Percentiles rank a stretch among this genome's conserved stretches.
Evolutionary conservation across 2,888 invertebrate species (phyloP).

Genomic region (Drosophila trichaetosa): DNA sequence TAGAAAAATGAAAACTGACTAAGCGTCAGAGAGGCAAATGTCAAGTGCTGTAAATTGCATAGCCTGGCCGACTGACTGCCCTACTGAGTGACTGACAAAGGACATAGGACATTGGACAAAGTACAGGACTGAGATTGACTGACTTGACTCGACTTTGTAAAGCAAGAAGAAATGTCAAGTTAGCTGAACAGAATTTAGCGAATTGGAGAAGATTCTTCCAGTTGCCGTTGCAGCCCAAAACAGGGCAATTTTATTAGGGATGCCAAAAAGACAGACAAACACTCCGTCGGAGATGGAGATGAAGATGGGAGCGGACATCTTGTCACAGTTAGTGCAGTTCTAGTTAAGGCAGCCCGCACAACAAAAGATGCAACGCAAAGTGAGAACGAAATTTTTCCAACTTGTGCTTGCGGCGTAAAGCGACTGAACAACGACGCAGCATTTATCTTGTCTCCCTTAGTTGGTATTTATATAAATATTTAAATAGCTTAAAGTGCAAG

Average conservation of each 20-base stretch:
- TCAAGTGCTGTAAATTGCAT: conserved; percentile 60
- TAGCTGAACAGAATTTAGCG: conserved; percentile 18
- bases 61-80: conserved; percentile 39
- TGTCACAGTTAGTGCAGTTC: conserved; percentile 60
- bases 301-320: conserved; percentile 34
- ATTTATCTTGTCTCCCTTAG: conserved; percentile 27
- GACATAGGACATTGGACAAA: conserved; percentile 29
- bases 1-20: neutral
- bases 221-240: conserved; percentile 1
- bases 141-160: conserved; percentile 31
- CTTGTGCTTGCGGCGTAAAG: neutral
- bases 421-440: conserved; percentile 25
- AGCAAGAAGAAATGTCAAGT: conserved; percentile 40
- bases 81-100: conserved; percentile 26
- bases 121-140: conserved; percentile 11
- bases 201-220: conserved; percentile 14
- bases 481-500: conserved; percentile 54
- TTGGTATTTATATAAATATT: conserved; percentile 52
- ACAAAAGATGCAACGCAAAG: conserved; percentile 59
- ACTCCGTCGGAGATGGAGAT: conserved; percentile 2
- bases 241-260: conserved; percentile 28
- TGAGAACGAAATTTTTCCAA: conserved; percentile 63
- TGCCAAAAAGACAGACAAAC: conserved; percentile 6
- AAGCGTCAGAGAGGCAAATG: conserved; percentile 28
- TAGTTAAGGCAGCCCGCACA: conserved; percentile 31